These are phyloP conservation scores for Cryptocephalus primarius DNA, from an alignment of 2,888 invertebrate species.

Conservation along the genomic window DNA sequence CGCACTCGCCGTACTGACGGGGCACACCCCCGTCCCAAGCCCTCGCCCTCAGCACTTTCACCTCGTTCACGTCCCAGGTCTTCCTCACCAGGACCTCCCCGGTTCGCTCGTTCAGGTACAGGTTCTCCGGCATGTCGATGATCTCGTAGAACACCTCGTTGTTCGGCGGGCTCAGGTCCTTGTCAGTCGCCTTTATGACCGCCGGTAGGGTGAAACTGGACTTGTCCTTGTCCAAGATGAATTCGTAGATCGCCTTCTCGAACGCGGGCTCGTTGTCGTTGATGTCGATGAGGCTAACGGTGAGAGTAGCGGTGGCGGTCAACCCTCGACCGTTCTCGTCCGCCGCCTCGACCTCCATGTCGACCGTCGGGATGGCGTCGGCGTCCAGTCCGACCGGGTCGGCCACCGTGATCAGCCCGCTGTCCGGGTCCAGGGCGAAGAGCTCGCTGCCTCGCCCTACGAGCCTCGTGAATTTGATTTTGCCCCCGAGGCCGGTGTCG, in stretches of 20 bases:
- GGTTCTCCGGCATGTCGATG: conserved; percentile 59
- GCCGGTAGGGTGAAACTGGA: conserved; percentile 60
- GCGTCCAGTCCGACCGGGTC: conserved; percentile 71
- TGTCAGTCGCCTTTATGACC: conserved; percentile 71
- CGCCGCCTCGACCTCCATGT: conserved; percentile 74
- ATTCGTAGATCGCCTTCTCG: conserved; percentile 67
- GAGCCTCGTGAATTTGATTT: conserved; percentile 28
- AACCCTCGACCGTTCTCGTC: conserved; percentile 78
- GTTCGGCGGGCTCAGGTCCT: conserved; percentile 74
- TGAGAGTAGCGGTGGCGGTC: conserved; percentile 59
- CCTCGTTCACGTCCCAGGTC: conserved; percentile 27
- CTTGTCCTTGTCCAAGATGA: conserved; percentile 63
- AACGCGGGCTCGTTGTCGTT: conserved; percentile 56
- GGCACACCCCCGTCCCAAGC: conserved; percentile 82
- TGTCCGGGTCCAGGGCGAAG: conserved; percentile 62
- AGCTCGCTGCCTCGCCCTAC: conserved; percentile 57
- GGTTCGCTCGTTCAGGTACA: conserved; percentile 60
- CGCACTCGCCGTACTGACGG: conserved; percentile 58
- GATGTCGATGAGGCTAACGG: conserved; percentile 58
- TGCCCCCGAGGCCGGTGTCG: conserved; percentile 68
- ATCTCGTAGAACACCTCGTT: conserved; percentile 79
- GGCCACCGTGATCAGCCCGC: conserved; percentile 72
- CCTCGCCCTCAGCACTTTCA: conserved; percentile 59
- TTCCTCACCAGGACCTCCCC: conserved; percentile 60
- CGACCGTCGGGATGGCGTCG: conserved; percentile 65